phyloP scores from a whole-genome alignment of 2,113 vertebrate genomes.

The Propithecus coquereli region DNA sequence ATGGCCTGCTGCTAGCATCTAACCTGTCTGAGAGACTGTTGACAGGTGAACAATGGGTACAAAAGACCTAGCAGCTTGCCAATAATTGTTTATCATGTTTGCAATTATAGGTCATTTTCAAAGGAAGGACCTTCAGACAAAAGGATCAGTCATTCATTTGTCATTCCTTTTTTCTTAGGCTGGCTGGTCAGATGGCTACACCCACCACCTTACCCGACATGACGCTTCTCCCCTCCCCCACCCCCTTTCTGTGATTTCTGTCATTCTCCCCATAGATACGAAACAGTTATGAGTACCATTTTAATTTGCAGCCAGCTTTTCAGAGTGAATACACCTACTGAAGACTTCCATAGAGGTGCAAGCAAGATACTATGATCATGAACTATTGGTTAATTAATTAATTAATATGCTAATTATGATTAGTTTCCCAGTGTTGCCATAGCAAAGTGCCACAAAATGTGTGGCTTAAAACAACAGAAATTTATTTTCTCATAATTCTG shows the following conservation, averaged over 20 bases:
- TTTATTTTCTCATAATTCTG: not conserved
- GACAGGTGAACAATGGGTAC: slow-evolving; percentile 54
- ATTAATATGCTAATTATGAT: not conserved
- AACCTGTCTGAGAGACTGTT: slow-evolving; percentile 55
- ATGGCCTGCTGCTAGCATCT: not conserved
- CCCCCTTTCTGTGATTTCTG: not conserved
- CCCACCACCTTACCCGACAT: not conserved
- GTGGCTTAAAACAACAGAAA: not conserved
- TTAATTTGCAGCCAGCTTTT: not conserved
- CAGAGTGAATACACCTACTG: not conserved
- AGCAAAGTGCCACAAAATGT: not conserved
- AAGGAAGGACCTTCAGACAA: slow-evolving; percentile 18
- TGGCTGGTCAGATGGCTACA: not conserved
- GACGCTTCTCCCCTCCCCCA: too few relatives aligned
- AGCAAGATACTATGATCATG: not conserved
- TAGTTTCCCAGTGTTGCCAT: not conserved
- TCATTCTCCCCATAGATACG: not conserved
- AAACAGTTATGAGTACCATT: not conserved
- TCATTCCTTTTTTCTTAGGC: not conserved
- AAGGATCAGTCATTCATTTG: not conserved
- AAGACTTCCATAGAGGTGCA: not conserved
- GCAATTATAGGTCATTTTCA: slow-evolving; percentile 30
- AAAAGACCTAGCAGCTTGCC: not conserved
- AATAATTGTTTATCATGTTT: slow-evolving; percentile 4
- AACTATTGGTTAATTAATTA: not conserved